phyloP scores from a whole-genome alignment of 2,888 invertebrate genomes.

The Pollenia griseotomentosa region DNA sequence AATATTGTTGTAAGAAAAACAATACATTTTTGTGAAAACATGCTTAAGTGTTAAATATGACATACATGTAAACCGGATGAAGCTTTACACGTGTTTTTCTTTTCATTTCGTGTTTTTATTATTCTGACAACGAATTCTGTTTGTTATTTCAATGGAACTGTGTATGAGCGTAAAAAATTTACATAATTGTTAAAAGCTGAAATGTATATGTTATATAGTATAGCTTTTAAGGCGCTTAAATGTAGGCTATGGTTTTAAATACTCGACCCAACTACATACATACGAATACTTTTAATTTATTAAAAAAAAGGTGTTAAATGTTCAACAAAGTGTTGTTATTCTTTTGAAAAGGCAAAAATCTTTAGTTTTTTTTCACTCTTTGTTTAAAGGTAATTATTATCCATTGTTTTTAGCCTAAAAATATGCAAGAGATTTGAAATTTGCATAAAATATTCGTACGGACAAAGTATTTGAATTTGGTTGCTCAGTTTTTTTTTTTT shows the following conservation, averaged over 20 bases:
- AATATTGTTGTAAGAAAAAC: too few species aligned
- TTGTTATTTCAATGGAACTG: background rate
- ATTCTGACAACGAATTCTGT: background rate
- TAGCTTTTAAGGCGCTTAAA: background rate
- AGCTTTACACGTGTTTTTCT: conserved; percentile 22
- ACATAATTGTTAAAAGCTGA: conserved; percentile 34
- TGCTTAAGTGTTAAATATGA: conserved; percentile 43
- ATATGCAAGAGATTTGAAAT: background rate
- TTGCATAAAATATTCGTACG: background rate
- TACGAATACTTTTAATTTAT: background rate
- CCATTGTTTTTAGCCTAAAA: background rate
- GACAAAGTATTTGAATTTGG: background rate
- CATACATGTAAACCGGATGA: conserved; percentile 25
- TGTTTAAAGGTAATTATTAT: background rate
- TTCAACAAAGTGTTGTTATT: conserved; percentile 11
- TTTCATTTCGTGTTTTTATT: conserved; percentile 9
- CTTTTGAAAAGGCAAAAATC: background rate
- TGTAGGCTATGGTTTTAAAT: conserved; percentile 28
- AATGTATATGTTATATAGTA: background rate
- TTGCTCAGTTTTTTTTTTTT: background rate
- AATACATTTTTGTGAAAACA: too few species aligned
- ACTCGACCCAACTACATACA: background rate
- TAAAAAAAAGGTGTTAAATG: conserved; percentile 43
- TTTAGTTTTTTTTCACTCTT: background rate
- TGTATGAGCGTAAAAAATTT: background rate